Percentiles rank a stretch among this genome's conserved stretches.
phyloP scores from a whole-genome alignment of 2,888 invertebrate species.

The Lampropteryx suffumata region DNA sequence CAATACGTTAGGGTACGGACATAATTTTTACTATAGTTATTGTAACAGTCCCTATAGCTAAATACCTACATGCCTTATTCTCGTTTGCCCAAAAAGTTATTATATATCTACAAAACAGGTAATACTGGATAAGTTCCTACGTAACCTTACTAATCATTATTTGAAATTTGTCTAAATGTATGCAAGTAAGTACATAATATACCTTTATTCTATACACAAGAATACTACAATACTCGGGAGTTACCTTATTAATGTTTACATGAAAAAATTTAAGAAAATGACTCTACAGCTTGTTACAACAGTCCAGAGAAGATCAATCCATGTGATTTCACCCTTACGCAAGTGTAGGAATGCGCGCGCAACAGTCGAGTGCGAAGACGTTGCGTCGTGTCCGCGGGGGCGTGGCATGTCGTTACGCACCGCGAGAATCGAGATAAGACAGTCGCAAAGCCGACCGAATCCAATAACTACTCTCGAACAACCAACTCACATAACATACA shows the following conservation, averaged over 20 bases:
- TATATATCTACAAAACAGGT: too few relatives aligned
- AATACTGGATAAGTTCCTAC: too few relatives aligned
- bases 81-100: too few relatives aligned
- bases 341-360: constrained; percentile 73
- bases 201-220: too few relatives aligned
- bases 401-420: constrained; percentile 74
- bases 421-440: constrained; percentile 55
- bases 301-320: constrained; percentile 32
- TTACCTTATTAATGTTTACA: too few relatives aligned
- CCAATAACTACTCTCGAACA: constrained; percentile 22
- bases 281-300: not conserved
- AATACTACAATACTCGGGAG: too few relatives aligned
- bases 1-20: constrained; percentile 60
- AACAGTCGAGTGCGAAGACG: constrained; percentile 61
- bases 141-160: too few relatives aligned
- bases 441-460: constrained; percentile 45
- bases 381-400: constrained; percentile 51
- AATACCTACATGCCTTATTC: too few relatives aligned
- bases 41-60: too few relatives aligned
- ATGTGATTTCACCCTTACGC: constrained; percentile 62
- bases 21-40: constrained; percentile 48
- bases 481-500: constrained; percentile 14
- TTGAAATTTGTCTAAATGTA: too few relatives aligned
- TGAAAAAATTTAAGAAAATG: too few relatives aligned
- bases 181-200: too few relatives aligned